Evolutionary conservation across 1,140 invertebrate species (phyloP), one percentile per base, ranked within the genome.

Genomic region (Pseudomyrmex pallidus): DNA sequence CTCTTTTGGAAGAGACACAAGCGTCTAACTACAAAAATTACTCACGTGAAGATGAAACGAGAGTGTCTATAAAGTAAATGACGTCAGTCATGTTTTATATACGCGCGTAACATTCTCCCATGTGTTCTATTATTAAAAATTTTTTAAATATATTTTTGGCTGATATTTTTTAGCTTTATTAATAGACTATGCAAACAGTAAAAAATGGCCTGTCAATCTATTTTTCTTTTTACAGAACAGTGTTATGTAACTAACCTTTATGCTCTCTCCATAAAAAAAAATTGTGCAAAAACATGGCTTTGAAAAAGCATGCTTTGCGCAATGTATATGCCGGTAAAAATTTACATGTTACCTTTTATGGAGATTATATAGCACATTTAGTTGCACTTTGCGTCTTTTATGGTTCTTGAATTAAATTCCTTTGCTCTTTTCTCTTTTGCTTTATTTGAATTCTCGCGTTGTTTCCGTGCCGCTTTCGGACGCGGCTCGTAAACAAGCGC

Each of bases 391-490:
- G 52, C 64, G 17, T 78, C 35, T 78, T 68, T 57, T 7, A 57
- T 57, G 13, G 52, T 15, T 59, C 48, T n/a, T 52, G 61, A 76
- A 76, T 76, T 68, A 68, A 68, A 78, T 68, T 78, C 35, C 17
- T 78, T 17, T 2, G 35, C 35, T 68, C 63, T 68, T 59, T 35
- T 22, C 20, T 66, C 22, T 54, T 76, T 35, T 66, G 66, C 54
- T 70, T 78, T 70, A 70, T 70, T 78, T 70, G 20, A 78, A 70
- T 76, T 64, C 61, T 52, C 61, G n/a, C 74, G 52, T 78, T 78
- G 4, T 77, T 17, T 78, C 44, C 44, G 3, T 25, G 35, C 52
- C 56, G 35, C 46, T 56, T 56, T 66, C 12, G 13, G 20, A 50
- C 15, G 7, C 9, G 8, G 15, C 44, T 46, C 13, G 17, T 57